Evolutionary conservation across 2,888 invertebrate genomes (phyloP).

Genomic region (Chesias legatella): DNA sequence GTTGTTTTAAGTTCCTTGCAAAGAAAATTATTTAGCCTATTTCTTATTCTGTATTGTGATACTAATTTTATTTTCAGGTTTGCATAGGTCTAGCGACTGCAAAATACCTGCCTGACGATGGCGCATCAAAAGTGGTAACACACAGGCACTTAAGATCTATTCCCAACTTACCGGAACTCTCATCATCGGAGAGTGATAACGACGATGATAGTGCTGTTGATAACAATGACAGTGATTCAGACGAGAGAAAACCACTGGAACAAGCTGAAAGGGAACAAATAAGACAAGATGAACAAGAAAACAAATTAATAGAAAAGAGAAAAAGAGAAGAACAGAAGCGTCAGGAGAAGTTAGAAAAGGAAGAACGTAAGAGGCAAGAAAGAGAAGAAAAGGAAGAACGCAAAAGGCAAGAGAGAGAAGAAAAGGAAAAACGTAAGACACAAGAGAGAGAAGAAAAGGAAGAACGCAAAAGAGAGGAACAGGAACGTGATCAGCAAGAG

Average conservation of each 20-base stretch:
- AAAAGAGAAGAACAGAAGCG: slow-evolving; percentile 34
- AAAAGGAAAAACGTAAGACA: slow-evolving; percentile 34
- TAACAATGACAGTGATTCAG: slow-evolving; percentile 26
- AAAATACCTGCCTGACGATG: slow-evolving; percentile 66
- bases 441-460: slow-evolving; percentile 34
- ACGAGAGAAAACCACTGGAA: slow-evolving; percentile 43
- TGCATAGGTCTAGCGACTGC: slow-evolving; percentile 62
- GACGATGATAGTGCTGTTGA: slow-evolving; percentile 38
- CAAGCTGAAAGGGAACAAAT: slow-evolving; percentile 40
- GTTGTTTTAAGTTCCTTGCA: no score
- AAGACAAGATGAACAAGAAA: slow-evolving; percentile 40
- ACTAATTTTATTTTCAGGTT: slow-evolving; percentile 48
- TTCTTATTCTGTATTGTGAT: no score
- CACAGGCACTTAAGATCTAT: slow-evolving; percentile 44
- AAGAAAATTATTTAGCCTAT: no score
- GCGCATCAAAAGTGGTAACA: slow-evolving; percentile 40
- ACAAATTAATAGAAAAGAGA: slow-evolving; percentile 34
- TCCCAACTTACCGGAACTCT: slow-evolving; percentile 45
- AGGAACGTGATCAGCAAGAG: slow-evolving; percentile 40
- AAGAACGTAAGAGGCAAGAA: slow-evolving; percentile 34
- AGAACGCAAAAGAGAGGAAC: slow-evolving; percentile 36
- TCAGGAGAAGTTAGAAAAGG: slow-evolving; percentile 35
- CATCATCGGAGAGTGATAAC: slow-evolving; percentile 37
- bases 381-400: slow-evolving; percentile 33
- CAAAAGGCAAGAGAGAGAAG: slow-evolving; percentile 40